Base-by-base conservation (phyloP, 2,888 invertebrate genomes). In the Philopedon plagiatum region DNA sequence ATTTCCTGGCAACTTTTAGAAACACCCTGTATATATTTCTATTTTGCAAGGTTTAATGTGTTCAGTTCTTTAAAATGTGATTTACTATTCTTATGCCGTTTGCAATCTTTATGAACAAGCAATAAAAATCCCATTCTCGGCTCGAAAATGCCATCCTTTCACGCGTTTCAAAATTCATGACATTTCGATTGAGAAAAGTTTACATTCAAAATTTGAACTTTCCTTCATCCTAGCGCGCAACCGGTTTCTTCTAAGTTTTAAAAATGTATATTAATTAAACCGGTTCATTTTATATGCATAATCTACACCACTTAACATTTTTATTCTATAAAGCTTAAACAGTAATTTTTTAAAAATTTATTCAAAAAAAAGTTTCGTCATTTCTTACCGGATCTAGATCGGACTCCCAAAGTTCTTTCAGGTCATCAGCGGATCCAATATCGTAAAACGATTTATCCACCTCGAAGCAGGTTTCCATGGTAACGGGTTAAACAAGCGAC, bases 321-420 rank as follows among this genome's bases (percentile, higher is more conserved):
- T 56, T 18, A 23, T 19, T 11, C 32, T n/a, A n/a, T n/a, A n/a
- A n/a, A n/a, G n/a, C n/a, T n/a, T n/a, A n/a, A n/a, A n/a, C n/a
- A n/a, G 37, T 41, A 60, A 41, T 26, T 60, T 26, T 26, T 44
- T 60, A 13, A 56, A 8, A 15, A 57, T 11, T 19, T 46, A 19
- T n/a, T 4, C 29, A 51, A 19, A 15, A n/a, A n/a, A n/a, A n/a
- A n/a, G n/a, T n/a, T n/a, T n/a, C n/a, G n/a, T n/a, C n/a, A n/a
- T n/a, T 54, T n/a, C 93, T 92, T 86, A 93, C 93, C 91, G 93
- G 91, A 88, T 93, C 93, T 84, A 94, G 89, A 87, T 93, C 93
- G 80, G 92, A 90, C 85, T 79, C 78, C 93, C 93, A 94, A 82
- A 94, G 89, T 86, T 93, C 93, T 88, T 91, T 92, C 82, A 93